A percentile compares a stretch with the other conserved stretches of the same genome.
Conservation (phyloP, 2,797 vertebrate species). For the Syngnathus acus region DNA sequence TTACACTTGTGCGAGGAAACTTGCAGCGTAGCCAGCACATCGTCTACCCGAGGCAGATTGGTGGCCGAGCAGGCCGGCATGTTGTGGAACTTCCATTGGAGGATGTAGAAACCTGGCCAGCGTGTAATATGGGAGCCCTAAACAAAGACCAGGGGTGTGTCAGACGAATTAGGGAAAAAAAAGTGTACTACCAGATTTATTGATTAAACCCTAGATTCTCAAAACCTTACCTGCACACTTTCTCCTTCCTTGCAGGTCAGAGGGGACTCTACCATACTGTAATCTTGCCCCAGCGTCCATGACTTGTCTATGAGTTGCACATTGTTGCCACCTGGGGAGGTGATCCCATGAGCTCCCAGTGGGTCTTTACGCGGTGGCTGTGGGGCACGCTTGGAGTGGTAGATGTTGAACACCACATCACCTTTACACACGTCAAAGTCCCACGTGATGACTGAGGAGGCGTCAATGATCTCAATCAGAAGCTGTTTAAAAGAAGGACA, state of each 20-base stretch:
- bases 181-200: background rate
- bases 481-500: slow-evolving; percentile 58
- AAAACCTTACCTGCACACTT: slow-evolving; percentile 84
- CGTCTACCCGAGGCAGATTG: slow-evolving; percentile 90
- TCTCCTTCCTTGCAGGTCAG: slow-evolving; percentile 94
- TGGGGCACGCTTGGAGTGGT: slow-evolving; percentile 89
- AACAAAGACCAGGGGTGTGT: slow-evolving; percentile 7
- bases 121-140: slow-evolving; percentile 95
- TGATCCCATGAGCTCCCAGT: slow-evolving; percentile 82
- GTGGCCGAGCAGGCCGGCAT: slow-evolving; percentile 90
- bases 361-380: slow-evolving; percentile 88
- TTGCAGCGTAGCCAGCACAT: slow-evolving; percentile 92
- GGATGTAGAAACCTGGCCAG: slow-evolving; percentile 98
- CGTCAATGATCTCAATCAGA: slow-evolving; percentile 90
- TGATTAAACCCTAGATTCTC: background rate
- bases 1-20: slow-evolving; percentile 98
- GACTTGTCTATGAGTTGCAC: slow-evolving; percentile 90
- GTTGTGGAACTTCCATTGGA: slow-evolving; percentile 94
- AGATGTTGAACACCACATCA: slow-evolving; percentile 94
- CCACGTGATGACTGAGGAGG: slow-evolving; percentile 96
- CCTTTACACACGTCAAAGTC: slow-evolving; percentile 98
- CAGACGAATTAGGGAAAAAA: background rate
- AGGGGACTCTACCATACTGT: slow-evolving; percentile 94
- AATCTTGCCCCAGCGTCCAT: slow-evolving; percentile 90
- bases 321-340: slow-evolving; percentile 84